phyloP scores from a whole-genome alignment of 2,888 invertebrate species.

The Theretra japonica region DNA sequence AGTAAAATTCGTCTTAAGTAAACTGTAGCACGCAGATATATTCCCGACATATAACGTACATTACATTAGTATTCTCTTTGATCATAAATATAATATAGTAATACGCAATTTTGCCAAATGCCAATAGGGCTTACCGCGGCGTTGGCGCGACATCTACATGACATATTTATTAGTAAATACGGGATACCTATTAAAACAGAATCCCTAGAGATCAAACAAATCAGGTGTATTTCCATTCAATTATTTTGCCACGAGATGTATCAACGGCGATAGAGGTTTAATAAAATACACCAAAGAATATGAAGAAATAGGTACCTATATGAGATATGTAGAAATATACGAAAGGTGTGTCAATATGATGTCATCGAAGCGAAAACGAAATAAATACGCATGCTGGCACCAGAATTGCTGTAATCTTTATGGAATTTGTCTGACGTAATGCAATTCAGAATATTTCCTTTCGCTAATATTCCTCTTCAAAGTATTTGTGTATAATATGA shows the following conservation, averaged over 20 bases:
- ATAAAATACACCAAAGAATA: neutral
- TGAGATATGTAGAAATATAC: neutral
- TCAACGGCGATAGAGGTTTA: neutral
- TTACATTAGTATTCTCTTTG: too few species aligned
- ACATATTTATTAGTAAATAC: too few species aligned
- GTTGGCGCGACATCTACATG: too few species aligned
- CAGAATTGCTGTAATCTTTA: constrained; percentile 15
- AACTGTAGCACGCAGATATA: too few species aligned
- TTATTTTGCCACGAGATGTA: neutral
- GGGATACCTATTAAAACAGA: neutral
- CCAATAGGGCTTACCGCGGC: too few species aligned
- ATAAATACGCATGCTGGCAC: neutral
- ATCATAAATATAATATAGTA: too few species aligned
- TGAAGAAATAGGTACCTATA: too few species aligned
- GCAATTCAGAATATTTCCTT: neutral
- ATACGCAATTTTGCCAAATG: too few species aligned
- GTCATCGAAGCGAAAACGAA: constrained; percentile 23
- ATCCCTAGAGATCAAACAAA: neutral
- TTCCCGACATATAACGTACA: too few species aligned
- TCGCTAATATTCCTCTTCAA: neutral
- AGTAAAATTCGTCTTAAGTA: too few species aligned
- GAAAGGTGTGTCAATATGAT: constrained; percentile 24
- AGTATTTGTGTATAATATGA: neutral
- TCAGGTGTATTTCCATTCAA: neutral
- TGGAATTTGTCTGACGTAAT: constrained; percentile 29